Percentiles rank a stretch among this genome's conserved stretches.
phyloP scores from a whole-genome alignment of 2,888 invertebrate genomes.

The Agriopis marginaria region DNA sequence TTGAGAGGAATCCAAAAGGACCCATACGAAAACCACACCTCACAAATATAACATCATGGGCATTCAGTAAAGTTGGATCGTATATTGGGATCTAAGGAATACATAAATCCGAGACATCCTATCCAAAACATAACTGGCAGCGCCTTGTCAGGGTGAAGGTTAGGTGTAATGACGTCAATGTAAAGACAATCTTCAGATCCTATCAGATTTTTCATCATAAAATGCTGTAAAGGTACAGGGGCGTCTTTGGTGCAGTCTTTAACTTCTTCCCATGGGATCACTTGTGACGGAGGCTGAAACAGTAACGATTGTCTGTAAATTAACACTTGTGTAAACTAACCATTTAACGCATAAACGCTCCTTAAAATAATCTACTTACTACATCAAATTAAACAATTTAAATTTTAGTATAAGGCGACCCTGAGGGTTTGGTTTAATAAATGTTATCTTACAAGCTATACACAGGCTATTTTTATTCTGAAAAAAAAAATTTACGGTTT shows the following conservation, averaged over 20 bases:
- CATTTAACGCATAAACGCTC: no score
- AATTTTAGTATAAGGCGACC: no score
- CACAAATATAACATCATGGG: constrained; percentile 72
- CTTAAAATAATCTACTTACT: no score
- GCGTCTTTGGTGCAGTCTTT: constrained; percentile 69
- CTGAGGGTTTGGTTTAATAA: no score
- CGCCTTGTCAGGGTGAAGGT: constrained; percentile 62
- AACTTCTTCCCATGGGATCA: constrained; percentile 63
- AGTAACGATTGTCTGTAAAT: no score
- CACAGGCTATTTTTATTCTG: no score
- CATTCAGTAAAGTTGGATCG: constrained; percentile 69
- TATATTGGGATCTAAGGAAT: constrained; percentile 62
- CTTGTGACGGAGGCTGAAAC: constrained; percentile 71
- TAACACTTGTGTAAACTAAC: no score
- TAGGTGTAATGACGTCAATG: constrained; percentile 71
- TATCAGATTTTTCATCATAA: constrained; percentile 29
- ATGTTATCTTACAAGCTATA: no score
- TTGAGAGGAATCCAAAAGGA: constrained; percentile 79
- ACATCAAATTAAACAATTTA: no score
- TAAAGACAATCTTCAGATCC: constrained; percentile 80
- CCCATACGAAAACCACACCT: constrained; percentile 78
- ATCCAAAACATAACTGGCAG: constrained; percentile 85
- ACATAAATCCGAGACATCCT: constrained; percentile 69
- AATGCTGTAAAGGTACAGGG: constrained; percentile 47
- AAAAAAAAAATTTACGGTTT: no score